phyloP scores from a whole-genome alignment of 2,797 vertebrate species.

The Vireo griseus region DNA sequence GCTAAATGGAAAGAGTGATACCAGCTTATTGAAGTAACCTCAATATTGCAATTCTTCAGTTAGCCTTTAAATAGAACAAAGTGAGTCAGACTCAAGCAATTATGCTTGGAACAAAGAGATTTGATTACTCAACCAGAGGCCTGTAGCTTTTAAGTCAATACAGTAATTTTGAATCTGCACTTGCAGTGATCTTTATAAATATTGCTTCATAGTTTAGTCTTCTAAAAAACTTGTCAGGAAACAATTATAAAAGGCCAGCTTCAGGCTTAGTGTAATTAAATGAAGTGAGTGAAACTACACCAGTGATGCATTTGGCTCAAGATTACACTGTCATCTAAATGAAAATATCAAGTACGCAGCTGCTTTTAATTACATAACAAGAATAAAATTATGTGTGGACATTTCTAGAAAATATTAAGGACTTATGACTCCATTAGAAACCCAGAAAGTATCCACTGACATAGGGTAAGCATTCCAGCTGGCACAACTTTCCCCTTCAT shows the following conservation, averaged over 20 bases:
- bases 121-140: background rate
- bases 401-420: background rate
- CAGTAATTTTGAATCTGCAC: background rate
- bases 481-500: background rate
- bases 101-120: slow-evolving; percentile 8
- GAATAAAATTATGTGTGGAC: background rate
- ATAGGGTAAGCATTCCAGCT: background rate
- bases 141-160: background rate
- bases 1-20: background rate
- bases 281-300: background rate
- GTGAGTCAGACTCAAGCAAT: background rate
- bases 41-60: background rate
- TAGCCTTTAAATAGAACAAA: slow-evolving; percentile 38
- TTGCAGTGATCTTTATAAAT: slow-evolving; percentile 2
- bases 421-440: background rate
- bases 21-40: background rate
- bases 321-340: background rate
- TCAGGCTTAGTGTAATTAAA: background rate
- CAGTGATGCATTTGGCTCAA: background rate
- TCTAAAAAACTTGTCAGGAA: background rate
- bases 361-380: background rate
- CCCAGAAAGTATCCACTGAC: background rate
- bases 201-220: background rate
- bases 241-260: background rate
- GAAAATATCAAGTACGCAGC: background rate